These are phyloP conservation scores for Salarias fasciatus DNA, from an alignment of 2,797 vertebrate species.

Conservation along the genomic window DNA sequence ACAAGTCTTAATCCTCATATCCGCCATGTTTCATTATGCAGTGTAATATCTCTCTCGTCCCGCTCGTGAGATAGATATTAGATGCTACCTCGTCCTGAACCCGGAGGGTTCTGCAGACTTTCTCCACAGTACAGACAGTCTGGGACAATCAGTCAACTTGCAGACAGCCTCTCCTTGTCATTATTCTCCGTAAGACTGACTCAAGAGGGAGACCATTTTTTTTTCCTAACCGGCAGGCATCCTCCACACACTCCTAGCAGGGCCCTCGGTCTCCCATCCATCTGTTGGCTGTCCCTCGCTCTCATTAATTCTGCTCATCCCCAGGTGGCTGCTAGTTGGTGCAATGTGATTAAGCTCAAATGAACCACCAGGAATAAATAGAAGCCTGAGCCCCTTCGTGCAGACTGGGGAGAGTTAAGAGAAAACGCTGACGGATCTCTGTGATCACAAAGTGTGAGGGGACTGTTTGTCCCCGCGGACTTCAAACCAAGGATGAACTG, in stretches of 20 bases:
- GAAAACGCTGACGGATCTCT: constrained; percentile 49
- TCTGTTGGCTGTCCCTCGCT: constrained; percentile 69
- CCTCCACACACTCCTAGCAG: constrained; percentile 44
- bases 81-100: constrained; percentile 31
- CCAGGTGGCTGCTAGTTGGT: constrained; percentile 67
- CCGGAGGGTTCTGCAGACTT: constrained; percentile 34
- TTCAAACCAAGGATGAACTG: constrained; percentile 21
- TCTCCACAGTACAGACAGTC: constrained; percentile 48
- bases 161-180: constrained; percentile 57
- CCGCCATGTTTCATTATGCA: constrained; percentile 45
- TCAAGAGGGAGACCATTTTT: constrained; percentile 23
- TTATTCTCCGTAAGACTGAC: constrained; percentile 50
- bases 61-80: constrained; percentile 38
- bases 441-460: constrained; percentile 48
- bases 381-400: constrained; percentile 48
- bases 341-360: constrained; percentile 76
- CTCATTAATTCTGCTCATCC: constrained; percentile 70
- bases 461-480: constrained; percentile 34
- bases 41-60: constrained; percentile 17
- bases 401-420: constrained; percentile 11
- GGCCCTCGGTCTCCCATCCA: constrained; percentile 57
- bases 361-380: constrained; percentile 72
- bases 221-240: constrained; percentile 46
- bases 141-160: constrained; percentile 55
- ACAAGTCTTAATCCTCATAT: constrained; percentile 39